phyloP scores from a whole-genome alignment of 2,888 invertebrate species.

The Erebia epiphron region DNA sequence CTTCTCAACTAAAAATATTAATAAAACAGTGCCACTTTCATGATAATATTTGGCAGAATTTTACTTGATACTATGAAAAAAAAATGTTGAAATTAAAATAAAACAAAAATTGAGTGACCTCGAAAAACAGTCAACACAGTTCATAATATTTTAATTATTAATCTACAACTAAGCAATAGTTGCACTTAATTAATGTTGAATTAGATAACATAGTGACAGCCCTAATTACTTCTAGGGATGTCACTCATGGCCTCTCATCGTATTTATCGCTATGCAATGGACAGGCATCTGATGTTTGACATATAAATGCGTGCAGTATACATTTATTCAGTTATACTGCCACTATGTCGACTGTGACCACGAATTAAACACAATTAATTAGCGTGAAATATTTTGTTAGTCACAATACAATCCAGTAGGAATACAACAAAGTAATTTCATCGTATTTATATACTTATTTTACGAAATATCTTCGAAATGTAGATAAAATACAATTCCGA shows the following conservation, averaged over 20 bases:
- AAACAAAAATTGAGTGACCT: no score
- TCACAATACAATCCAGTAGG: no score
- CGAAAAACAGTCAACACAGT: no score
- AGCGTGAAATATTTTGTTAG: constrained; percentile 57
- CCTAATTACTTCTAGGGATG: constrained; percentile 46
- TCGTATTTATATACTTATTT: no score
- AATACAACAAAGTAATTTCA: no score
- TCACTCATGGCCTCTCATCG: constrained; percentile 47
- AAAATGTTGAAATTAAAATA: no score
- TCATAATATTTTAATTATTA: background rate
- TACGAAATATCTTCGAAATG: no score
- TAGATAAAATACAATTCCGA: no score
- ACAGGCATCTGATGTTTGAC: constrained; percentile 56
- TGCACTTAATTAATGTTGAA: constrained; percentile 10
- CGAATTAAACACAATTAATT: constrained; percentile 60
- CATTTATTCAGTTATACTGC: constrained; percentile 68
- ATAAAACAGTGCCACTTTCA: no score
- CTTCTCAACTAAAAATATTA: no score
- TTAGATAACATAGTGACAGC: constrained; percentile 21
- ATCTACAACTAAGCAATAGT: background rate
- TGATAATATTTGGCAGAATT: no score
- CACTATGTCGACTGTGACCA: constrained; percentile 67
- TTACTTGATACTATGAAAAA: no score
- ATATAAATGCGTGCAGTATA: constrained; percentile 59
- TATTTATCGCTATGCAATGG: constrained; percentile 49